These are phyloP conservation scores for Heterochromis multidens DNA, from an alignment of 2,113 vertebrate species.

Conservation along the genomic window DNA sequence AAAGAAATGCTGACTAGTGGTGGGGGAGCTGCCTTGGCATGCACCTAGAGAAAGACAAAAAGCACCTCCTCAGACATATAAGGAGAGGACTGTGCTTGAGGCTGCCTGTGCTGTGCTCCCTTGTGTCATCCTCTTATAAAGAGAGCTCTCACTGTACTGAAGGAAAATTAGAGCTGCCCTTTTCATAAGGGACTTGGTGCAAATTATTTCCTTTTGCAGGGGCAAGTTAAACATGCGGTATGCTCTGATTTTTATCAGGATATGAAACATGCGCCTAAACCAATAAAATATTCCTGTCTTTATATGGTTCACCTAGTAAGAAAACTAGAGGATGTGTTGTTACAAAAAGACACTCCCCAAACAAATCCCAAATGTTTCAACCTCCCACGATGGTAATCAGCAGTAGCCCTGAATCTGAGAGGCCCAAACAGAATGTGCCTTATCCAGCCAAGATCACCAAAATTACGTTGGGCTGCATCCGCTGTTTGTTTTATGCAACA, in stretches of 20 bases:
- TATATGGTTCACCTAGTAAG: background rate
- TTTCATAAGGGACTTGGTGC: background rate
- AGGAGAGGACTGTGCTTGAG: conserved; percentile 45
- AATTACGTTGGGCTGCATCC: background rate
- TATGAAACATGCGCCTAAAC: background rate
- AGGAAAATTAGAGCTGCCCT: conserved; percentile 8
- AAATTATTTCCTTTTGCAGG: background rate
- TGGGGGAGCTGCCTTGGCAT: conserved; percentile 49
- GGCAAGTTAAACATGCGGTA: background rate
- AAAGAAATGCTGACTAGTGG: conserved; percentile 11
- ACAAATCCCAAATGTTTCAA: background rate
- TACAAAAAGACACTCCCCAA: background rate
- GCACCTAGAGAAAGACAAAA: conserved; percentile 23
- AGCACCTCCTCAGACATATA: conserved; percentile 61
- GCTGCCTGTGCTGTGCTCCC: conserved; percentile 11
- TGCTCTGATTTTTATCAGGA: background rate
- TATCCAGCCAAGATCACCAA: conserved; percentile 14
- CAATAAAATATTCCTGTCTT: background rate
- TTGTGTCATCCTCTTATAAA: conserved; percentile 24
- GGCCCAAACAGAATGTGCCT: background rate
- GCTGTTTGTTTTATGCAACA: conserved; percentile 17
- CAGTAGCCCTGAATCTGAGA: background rate
- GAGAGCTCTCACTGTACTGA: background rate
- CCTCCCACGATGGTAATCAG: background rate
- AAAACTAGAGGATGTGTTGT: background rate